phyloP scores from a whole-genome alignment of 2,888 invertebrate genomes.

The Drosophila emarginata region DNA sequence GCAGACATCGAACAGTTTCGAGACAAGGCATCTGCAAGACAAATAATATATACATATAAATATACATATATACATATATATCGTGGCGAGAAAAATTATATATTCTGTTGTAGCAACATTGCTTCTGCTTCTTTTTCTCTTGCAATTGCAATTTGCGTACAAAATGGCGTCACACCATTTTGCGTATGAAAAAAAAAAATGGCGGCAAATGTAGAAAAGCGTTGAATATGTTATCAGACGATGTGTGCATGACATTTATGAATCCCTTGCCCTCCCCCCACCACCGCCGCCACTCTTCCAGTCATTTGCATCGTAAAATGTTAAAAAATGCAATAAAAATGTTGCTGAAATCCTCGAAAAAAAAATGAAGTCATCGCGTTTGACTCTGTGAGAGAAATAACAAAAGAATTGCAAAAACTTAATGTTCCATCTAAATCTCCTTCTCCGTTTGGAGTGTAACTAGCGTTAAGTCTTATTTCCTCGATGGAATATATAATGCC shows the following conservation, averaged over 20 bases:
- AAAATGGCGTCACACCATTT: conserved; percentile 49
- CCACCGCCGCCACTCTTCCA: too few species aligned
- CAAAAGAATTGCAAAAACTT: neutral
- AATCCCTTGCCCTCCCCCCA: neutral
- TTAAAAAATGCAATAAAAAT: conserved; percentile 64
- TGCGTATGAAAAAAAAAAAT: conserved; percentile 34
- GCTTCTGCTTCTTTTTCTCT: conserved; percentile 7
- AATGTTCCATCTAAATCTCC: neutral
- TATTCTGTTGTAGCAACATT: conserved; percentile 32
- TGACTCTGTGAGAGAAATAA: neutral
- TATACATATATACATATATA: too few species aligned
- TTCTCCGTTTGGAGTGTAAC: neutral
- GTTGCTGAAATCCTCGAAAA: conserved; percentile 32
- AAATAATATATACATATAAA: neutral
- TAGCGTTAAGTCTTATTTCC: neutral
- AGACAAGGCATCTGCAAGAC: conserved; percentile 89
- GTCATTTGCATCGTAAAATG: conserved; percentile 68
- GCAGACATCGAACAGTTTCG: conserved; percentile 97
- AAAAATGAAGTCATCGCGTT: conserved; percentile 28
- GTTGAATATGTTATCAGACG: neutral
- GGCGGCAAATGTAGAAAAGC: conserved; percentile 15
- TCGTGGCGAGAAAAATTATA: conserved; percentile 39
- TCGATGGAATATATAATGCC: neutral
- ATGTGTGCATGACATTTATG: conserved; percentile 44
- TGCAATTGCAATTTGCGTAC: conserved; percentile 53